These are phyloP conservation scores for Hymenopus coronatus DNA, from an alignment of 2,888 invertebrate species.

Conservation along the genomic window DNA sequence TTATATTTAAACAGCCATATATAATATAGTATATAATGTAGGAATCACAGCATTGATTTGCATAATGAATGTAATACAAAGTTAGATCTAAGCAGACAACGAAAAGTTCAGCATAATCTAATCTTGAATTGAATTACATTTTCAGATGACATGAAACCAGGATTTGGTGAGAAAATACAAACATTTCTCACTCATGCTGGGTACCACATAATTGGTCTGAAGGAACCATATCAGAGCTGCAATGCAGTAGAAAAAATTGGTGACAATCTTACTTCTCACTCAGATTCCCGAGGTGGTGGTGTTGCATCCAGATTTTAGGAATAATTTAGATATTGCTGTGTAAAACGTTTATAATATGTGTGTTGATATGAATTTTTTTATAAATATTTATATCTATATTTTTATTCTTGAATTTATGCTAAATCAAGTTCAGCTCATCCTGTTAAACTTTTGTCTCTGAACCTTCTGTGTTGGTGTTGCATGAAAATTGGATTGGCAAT, in stretches of 20 bases:
- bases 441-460: no score
- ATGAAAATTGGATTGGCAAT: no score
- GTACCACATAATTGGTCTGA: conserved; percentile 32
- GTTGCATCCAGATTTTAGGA: conserved; percentile 61
- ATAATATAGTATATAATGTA: no score
- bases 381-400: neutral
- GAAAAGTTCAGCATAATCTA: no score
- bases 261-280: conserved; percentile 64
- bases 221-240: conserved; percentile 57
- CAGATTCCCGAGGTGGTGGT: conserved; percentile 71
- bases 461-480: no score
- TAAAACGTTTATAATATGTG: neutral
- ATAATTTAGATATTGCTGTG: neutral
- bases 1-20: no score
- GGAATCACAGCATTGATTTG: no score
- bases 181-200: neutral
- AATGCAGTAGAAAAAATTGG: conserved; percentile 65
- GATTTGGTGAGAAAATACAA: conserved; percentile 38
- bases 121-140: conserved; percentile 11
- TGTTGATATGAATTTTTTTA: no score
- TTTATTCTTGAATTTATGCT: neutral
- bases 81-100: no score
- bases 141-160: conserved; percentile 44
- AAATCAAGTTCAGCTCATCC: no score
- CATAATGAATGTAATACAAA: no score